A percentile compares a stretch with the other conserved stretches of the same genome.
phyloP scores from a whole-genome alignment of 2,797 vertebrate species.

The Gambelia wislizenii region DNA sequence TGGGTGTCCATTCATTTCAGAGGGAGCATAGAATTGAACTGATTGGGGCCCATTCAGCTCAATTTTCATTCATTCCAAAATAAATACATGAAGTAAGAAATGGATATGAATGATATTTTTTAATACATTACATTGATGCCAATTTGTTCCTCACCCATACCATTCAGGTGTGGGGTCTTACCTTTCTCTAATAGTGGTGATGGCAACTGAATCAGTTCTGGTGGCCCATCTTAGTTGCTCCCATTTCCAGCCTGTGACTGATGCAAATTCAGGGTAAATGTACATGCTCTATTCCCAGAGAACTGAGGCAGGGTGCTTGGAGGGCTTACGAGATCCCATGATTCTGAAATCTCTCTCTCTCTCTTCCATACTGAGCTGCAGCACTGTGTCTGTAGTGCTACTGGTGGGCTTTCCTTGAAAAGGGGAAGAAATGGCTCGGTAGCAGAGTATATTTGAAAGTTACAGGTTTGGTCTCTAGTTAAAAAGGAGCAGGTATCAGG shows the following conservation, averaged over 20 bases:
- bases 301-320: not conserved
- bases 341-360: no score
- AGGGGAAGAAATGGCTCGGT: not conserved
- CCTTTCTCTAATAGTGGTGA: not conserved
- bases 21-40: not conserved
- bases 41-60: not conserved
- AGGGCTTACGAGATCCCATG: not conserved
- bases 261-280: not conserved
- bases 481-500: no score
- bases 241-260: not conserved
- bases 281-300: not conserved
- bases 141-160: not conserved
- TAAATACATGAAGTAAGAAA: not conserved
- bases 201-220: not conserved
- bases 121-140: not conserved
- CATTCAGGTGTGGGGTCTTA: not conserved
- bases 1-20: not conserved
- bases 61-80: not conserved
- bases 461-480: not conserved
- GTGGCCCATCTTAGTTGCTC: not conserved
- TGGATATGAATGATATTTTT: not conserved
- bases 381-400: not conserved
- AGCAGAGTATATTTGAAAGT: not conserved
- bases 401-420: not conserved
- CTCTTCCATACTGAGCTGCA: not conserved